Evolutionary conservation across 2,888 invertebrate species (phyloP), one percentile per base, ranked within the genome.

Genomic region (Danaus chrysippus): DNA sequence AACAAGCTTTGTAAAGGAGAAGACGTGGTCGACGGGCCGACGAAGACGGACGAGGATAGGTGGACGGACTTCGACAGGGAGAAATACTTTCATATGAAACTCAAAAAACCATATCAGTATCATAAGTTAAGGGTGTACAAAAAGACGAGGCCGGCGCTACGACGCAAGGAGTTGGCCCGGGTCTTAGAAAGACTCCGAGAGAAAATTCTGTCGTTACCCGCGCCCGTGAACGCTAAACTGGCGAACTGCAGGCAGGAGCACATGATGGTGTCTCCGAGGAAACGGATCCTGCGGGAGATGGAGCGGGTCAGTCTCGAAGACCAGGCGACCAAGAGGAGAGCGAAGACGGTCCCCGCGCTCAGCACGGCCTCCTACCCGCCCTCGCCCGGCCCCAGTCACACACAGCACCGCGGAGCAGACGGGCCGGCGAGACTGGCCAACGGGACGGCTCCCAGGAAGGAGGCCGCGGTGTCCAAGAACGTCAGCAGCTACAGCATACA

Each of bases 401-500:
- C 86, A 62, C 77, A 81, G 52, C 83, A 82, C 71, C 66, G 68
- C 71, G 67, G 71, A 56, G 68, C 74, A 15, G 67, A 74, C 64
- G 62, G 57, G 62, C 43, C 64, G 41, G 70, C 74, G 66, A 77
- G 78, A 63, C 58, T 79, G 68, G 78, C 74, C 71, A 83, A 83
- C 72, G 83, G 82, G 69, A 70, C 77, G 59, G 76, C 77, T 60
- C 76, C 79, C 52, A 80, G 81, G 41, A 81, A 80, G 68, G 83
- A 83, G 62, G 66, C 77, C 62, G 74, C 84, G 62, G 78, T 81
- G 42, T 73, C 84, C 60, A 87, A 86, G 72, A 87, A 93, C 74
- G 92, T 93, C 70, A 94, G 95, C 84, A 96, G 95, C 81, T 96
- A 96, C 87, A 96, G 96, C 90, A 96, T 96, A 82, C 96, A 95